Evolutionary conservation across 2,888 invertebrate genomes (phyloP), one percentile per base, ranked within the genome.

Genomic region (Papilio elwesi): DNA sequence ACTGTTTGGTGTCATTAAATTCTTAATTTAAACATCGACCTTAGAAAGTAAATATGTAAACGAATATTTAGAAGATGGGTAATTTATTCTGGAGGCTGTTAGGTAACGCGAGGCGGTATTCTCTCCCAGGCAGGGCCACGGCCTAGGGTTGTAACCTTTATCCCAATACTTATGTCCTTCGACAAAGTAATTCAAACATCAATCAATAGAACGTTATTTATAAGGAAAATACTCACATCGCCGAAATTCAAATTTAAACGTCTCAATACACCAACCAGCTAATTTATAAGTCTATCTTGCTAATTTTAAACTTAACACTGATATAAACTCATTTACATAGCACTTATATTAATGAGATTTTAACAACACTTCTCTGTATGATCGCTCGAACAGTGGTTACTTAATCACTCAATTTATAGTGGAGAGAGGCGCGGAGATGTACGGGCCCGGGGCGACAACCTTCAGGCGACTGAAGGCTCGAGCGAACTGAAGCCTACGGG

Each of bases 111-210:
- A 81, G 79, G 81, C 83, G 82, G 78, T 81, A 48, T 81, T 81
- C 55, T 81, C 82, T 81, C 80, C 78, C 80, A 78, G 79, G 69
- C 76, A 71, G 80, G 68, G 76, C 76, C 78, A 76, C 75, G 75
- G 57, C 36, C 68, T 68, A 86, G 85, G 90, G 89, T 90, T 89
- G 80, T 85, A 89, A 91, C 90, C 90, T 91, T 92, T 90, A 83
- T 79, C 83, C 80, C 79, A 81, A 80, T 76, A 78, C 77, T 81
- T 62, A 55, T 43, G 63, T 81, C 82, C 81, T 82, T 81, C 82
- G 77, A 83, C 83, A 85, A 85, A 88, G 87, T 85, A 87, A 87
- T 86, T 84, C 82, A 82, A 82, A 85, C 74, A 78, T 77, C 75
- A 83, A 90, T 89, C 86, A 83, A 88, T 90, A 87, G 66, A 75